Evolutionary conservation across 2,113 vertebrate species (phyloP).

Genomic region (Argyrosomus japonicus): DNA sequence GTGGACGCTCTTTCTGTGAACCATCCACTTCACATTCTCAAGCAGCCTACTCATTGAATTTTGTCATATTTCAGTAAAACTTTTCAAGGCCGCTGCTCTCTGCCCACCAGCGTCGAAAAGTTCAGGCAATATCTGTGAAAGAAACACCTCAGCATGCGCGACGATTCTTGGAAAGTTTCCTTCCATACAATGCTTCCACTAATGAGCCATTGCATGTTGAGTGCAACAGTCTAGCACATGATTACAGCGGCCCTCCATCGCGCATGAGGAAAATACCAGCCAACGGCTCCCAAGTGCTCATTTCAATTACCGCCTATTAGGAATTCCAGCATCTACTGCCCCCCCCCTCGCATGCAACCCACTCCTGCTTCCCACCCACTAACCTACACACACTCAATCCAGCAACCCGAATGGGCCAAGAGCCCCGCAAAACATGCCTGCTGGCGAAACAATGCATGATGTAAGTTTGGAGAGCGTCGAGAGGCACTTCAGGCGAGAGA

Average conservation of each 20-base stretch:
- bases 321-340: conserved; percentile 68
- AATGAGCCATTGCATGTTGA: conserved; percentile 40
- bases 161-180: no score
- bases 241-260: conserved; percentile 54
- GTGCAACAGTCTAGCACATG: conserved; percentile 67
- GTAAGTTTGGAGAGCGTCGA: conserved; percentile 74
- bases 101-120: conserved; percentile 21
- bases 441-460: conserved; percentile 69
- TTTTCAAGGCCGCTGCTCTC: conserved; percentile 57
- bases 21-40: conserved; percentile 44
- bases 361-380: conserved; percentile 77
- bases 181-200: not conserved
- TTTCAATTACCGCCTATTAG: conserved; percentile 81
- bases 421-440: conserved; percentile 57
- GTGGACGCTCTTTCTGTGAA: conserved; percentile 44
- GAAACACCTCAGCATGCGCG: not conserved
- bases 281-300: conserved; percentile 68
- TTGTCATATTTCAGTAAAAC: conserved; percentile 60
- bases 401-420: conserved; percentile 62
- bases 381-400: conserved; percentile 74
- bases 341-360: conserved; percentile 58
- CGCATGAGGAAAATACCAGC: conserved; percentile 49
- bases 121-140: conserved; percentile 4
- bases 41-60: conserved; percentile 31
- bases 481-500: conserved; percentile 66